phyloP scores from a whole-genome alignment of 1,140 invertebrate species.

The Drosophila pectinifera region DNA sequence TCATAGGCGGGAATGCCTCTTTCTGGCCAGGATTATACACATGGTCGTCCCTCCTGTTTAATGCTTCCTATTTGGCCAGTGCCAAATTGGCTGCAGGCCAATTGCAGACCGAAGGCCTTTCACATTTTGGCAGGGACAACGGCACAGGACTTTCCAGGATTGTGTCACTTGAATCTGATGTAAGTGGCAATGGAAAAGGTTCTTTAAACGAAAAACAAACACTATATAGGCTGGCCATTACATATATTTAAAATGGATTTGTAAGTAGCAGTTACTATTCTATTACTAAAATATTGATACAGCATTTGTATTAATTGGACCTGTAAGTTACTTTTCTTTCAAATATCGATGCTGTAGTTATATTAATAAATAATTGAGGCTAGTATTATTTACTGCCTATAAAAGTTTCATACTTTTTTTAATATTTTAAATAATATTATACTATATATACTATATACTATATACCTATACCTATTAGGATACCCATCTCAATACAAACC shows the following conservation, averaged over 20 bases:
- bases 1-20: background rate
- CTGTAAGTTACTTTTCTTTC: no score
- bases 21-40: constrained; percentile 26
- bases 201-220: no score
- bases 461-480: no score
- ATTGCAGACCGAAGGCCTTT: constrained; percentile 25
- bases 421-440: no score
- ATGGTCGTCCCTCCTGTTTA: background rate
- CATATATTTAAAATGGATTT: background rate
- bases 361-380: no score
- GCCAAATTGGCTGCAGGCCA: constrained; percentile 40
- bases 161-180: constrained; percentile 18
- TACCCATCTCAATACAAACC: background rate
- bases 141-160: constrained; percentile 3
- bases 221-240: no score
- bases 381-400: no score
- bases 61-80: constrained; percentile 18
- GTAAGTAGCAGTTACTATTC: background rate
- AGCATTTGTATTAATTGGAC: background rate
- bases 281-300: no score
- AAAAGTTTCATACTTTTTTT: no score
- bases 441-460: no score
- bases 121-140: constrained; percentile 6
- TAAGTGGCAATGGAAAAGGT: background rate
- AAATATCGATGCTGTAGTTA: no score